Evolutionary conservation across 2,888 invertebrate species (phyloP), one percentile per base, ranked within the genome.

Genomic region (Caenorhabditis wallacei): DNA sequence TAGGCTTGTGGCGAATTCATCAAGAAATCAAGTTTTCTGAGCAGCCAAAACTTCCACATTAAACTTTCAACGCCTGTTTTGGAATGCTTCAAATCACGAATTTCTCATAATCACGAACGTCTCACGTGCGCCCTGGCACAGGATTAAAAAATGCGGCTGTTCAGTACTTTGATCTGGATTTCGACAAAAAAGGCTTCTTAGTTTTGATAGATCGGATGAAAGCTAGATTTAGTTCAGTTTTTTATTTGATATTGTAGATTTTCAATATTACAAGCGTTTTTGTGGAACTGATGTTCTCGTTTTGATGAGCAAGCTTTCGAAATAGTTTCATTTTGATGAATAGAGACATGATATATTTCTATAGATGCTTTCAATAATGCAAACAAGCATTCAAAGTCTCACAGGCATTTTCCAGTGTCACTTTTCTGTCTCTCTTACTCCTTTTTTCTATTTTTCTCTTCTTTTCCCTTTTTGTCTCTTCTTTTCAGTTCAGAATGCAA

Each of bases 401-500:
- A 70, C 70, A 70, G 69, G 53, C 70, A 56, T 70, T 78, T 78
- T 64, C 64, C 63, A 70, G 70, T 78, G 68, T 69, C 76, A 68
- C 76, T 70, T 63, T 78, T 71, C 57, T 63, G 22, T 57, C 57
- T 71, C 43, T 35, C 37, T 68, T 37, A n/a, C 18, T 66, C 35
- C 64, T 57, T 68, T 59, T 57, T 24, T 24, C 59, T 46, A 24
- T 75, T 57, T 54, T 46, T 43, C 56, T 68, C 63, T 37, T 16
- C 37, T 66, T 68, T 69, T 69, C 63, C 53, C 20, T 66, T 66
- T 66, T 66, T 66, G 66, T 66, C 66, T 66, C 66, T 53, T 66
- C 66, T 66, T 66, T 66, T 53, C 69, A 69, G 78, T 78, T 78
- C 78, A 69, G 78, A 78, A 78, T 78, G 78, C 69, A 78, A 78